Conservation (phyloP, 2,113 vertebrate species). For the Hippocampus zosterae region DNA sequence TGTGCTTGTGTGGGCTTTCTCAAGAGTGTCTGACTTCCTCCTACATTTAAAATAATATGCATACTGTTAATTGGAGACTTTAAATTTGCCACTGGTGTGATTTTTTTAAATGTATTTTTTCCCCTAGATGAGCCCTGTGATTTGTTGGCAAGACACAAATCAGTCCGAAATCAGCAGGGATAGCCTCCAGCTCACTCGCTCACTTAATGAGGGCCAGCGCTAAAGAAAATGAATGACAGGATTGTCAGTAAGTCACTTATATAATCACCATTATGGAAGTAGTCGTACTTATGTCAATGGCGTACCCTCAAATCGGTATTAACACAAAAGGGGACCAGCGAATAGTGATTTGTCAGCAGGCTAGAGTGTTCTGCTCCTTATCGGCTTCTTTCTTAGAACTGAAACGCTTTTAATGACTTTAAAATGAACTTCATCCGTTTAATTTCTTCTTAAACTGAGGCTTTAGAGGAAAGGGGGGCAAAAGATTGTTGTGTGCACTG, state of each 20-base stretch:
- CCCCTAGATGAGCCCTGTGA: neutral
- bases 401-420: constrained; percentile 11
- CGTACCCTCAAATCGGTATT: neutral
- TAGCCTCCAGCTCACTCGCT: neutral
- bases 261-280: neutral
- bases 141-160: neutral
- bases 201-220: neutral
- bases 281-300: neutral
- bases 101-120: neutral
- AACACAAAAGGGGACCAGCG: neutral
- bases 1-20: neutral
- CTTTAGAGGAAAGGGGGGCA: neutral
- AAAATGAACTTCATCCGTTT: constrained; percentile 9
- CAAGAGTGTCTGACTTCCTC: neutral
- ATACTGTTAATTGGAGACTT: neutral
- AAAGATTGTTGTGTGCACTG: constrained; percentile 8
- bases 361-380: neutral
- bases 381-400: constrained; percentile 1
- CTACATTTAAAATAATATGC: neutral
- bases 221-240: neutral
- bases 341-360: constrained; percentile 6
- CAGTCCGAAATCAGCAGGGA: neutral
- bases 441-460: neutral
- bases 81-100: neutral
- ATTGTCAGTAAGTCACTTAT: neutral